These are phyloP conservation scores for Pogonomyrmex barbatus DNA, from an alignment of 1,140 invertebrate species.

Conservation along the genomic window DNA sequence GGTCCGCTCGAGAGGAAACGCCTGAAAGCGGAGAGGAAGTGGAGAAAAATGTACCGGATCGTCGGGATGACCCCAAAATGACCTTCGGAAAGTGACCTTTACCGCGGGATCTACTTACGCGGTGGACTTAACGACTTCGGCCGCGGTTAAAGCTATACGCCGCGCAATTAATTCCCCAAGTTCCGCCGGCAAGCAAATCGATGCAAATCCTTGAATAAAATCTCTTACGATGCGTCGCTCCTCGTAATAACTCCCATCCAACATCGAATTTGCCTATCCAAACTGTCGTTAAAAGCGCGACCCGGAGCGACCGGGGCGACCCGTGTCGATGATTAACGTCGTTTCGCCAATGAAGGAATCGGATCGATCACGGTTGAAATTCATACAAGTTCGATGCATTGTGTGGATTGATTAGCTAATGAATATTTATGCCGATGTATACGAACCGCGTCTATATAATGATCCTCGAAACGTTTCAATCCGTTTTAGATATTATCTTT, in stretches of 20 bases:
- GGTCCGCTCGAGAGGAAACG: background rate
- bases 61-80: background rate
- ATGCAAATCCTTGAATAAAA: slow-evolving; percentile 62
- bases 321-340: slow-evolving; percentile 28
- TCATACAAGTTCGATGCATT: background rate
- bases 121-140: slow-evolving; percentile 52
- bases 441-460: background rate
- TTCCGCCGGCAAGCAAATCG: slow-evolving; percentile 45
- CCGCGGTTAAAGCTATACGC: slow-evolving; percentile 46
- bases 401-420: background rate
- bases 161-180: slow-evolving; percentile 58
- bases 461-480: background rate
- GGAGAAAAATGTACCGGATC: background rate
- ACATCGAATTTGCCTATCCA: slow-evolving; percentile 55
- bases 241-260: slow-evolving; percentile 47
- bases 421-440: background rate
- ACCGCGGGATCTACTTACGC: slow-evolving; percentile 56
- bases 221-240: slow-evolving; percentile 33
- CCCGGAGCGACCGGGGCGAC: background rate
- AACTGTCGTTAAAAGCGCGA: slow-evolving; percentile 46
- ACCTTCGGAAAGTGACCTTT: slow-evolving; percentile 32
- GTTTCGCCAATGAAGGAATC: background rate
- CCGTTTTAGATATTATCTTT: background rate
- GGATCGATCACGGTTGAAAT: background rate
- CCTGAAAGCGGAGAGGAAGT: too few species aligned